A percentile compares a stretch with the other conserved stretches of the same genome.
These are phyloP conservation scores for Parazoanthus swiftii DNA, from an alignment of 92 coral and sea anemone species.

Conservation along the genomic window DNA sequence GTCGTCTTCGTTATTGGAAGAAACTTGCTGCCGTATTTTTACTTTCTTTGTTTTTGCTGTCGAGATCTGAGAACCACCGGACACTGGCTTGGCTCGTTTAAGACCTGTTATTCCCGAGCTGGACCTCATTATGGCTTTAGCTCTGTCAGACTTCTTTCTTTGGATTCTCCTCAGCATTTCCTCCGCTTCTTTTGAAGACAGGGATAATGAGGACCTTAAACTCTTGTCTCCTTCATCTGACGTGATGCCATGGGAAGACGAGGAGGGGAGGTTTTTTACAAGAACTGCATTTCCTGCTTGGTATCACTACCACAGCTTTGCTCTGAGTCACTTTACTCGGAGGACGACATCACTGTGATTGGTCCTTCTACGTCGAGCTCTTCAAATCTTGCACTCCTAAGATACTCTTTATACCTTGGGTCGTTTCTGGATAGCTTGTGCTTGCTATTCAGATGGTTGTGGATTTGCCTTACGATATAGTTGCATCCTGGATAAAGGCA, in stretches of 20 bases:
- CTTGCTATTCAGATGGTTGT: constrained; percentile 36
- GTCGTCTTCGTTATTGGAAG: too few relatives aligned
- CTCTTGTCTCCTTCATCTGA: background rate
- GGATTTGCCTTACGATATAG: constrained; percentile 25
- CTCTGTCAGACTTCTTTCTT: too few relatives aligned
- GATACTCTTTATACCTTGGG: constrained; percentile 12
- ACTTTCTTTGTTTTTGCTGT: too few relatives aligned
- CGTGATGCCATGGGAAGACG: background rate
- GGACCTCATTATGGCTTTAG: constrained; percentile 37
- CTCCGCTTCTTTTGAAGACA: constrained; percentile 32
- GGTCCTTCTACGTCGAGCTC: too few relatives aligned
- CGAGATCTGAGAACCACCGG: too few relatives aligned
- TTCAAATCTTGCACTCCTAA: constrained; percentile 9
- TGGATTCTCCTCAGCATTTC: constrained; percentile 7
- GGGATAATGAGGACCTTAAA: background rate
- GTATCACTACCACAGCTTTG: background rate
- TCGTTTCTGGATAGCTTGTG: constrained; percentile 40
- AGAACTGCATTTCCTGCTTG: background rate
- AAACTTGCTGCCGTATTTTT: too few relatives aligned
- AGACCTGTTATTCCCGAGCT: background rate
- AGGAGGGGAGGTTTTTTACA: background rate
- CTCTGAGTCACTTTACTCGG: constrained; percentile 26
- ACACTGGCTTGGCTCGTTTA: too few relatives aligned
- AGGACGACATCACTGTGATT: too few relatives aligned
- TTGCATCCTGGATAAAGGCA: constrained; percentile 45